These are phyloP conservation scores for Platypus cylindrus DNA, from an alignment of 2,888 invertebrate genomes.

Conservation along the genomic window DNA sequence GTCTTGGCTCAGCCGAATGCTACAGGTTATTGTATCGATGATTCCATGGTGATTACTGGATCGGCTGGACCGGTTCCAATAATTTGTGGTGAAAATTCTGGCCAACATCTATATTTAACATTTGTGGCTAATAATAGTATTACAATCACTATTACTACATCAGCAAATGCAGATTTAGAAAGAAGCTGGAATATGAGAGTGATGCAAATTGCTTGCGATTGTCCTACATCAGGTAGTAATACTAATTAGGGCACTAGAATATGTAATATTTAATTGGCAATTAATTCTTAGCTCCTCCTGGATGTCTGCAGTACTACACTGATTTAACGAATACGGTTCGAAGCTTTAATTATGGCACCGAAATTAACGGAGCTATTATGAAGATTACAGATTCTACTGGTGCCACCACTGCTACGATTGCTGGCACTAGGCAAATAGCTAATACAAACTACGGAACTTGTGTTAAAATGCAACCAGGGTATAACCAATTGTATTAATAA, in stretches of 20 bases:
- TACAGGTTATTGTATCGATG: conserved; percentile 57
- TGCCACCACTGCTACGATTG: too few relatives aligned
- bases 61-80: conserved; percentile 58
- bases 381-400: conserved; percentile 11
- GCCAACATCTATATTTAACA: conserved; percentile 65
- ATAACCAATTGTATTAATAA: not conserved
- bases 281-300: conserved; percentile 51
- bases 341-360: conserved; percentile 65
- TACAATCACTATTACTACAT: conserved; percentile 53
- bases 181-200: conserved; percentile 66
- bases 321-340: conserved; percentile 47
- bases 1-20: conserved; percentile 60
- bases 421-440: conserved; percentile 58
- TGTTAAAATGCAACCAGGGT: conserved; percentile 42
- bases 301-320: conserved; percentile 66
- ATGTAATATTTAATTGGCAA: not conserved
- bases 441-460: conserved; percentile 68
- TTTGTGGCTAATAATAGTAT: conserved; percentile 58
- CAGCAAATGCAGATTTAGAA: conserved; percentile 43
- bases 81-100: conserved; percentile 71
- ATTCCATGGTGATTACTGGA: conserved; percentile 57
- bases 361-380: conserved; percentile 20
- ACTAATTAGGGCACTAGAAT: not conserved
- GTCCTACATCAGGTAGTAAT: conserved; percentile 47
- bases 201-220: conserved; percentile 59